phyloP scores from a whole-genome alignment of 2,797 vertebrate genomes.

The Chromobotia macracanthus region DNA sequence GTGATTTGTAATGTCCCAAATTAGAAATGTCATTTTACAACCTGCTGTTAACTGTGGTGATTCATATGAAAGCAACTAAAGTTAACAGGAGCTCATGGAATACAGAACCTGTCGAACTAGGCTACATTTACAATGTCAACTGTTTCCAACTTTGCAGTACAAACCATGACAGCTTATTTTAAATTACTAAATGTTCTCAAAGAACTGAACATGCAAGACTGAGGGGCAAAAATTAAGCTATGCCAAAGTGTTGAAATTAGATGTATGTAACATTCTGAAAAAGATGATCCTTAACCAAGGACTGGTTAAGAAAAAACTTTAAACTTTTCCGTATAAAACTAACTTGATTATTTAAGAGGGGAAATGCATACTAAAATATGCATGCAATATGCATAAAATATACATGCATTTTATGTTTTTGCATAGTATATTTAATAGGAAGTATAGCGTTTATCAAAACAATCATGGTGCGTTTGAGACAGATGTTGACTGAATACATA shows the following conservation, averaged over 20 bases:
- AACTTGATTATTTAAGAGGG: too few species aligned
- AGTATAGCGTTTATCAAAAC: conserved; percentile 69
- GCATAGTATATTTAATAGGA: conserved; percentile 68
- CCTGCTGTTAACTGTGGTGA: background rate
- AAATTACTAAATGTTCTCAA: background rate
- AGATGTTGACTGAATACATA: conserved; percentile 71
- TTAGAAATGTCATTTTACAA: too few species aligned
- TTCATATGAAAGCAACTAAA: background rate
- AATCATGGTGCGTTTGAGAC: conserved; percentile 60
- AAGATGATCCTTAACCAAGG: too few species aligned
- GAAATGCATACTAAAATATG: too few species aligned
- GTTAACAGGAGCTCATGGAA: background rate
- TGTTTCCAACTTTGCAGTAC: background rate
- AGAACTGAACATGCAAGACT: background rate
- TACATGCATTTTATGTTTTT: too few species aligned
- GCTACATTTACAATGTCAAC: background rate
- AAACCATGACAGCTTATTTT: background rate
- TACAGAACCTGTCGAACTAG: background rate
- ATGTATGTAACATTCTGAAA: too few species aligned
- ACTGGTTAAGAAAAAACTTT: too few species aligned
- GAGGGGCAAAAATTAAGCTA: background rate
- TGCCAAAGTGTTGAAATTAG: background rate
- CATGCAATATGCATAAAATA: too few species aligned
- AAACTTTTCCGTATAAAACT: too few species aligned
- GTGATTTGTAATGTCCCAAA: too few species aligned